These are phyloP conservation scores for Gymnocheta viridis DNA, from an alignment of 2,888 invertebrate genomes.

Conservation along the genomic window DNA sequence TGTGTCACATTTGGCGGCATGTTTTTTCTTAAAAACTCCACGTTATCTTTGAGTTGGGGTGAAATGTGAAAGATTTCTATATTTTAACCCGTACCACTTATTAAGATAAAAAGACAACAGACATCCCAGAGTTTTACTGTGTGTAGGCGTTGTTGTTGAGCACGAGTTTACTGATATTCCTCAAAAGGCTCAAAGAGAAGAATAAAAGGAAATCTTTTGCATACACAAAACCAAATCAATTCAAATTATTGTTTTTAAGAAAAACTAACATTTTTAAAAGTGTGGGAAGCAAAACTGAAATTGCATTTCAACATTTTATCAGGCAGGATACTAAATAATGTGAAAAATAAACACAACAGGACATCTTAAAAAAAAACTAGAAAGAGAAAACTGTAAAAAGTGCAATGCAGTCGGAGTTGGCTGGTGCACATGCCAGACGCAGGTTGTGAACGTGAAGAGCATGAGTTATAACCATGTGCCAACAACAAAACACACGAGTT, in stretches of 20 bases:
- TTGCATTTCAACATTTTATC: not conserved
- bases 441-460: slow-evolving; percentile 69
- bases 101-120: slow-evolving; percentile 21
- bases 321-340: slow-evolving; percentile 54
- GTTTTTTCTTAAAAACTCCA: not conserved
- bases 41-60: not conserved
- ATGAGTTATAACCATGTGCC: slow-evolving; percentile 67
- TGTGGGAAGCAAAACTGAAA: slow-evolving; percentile 56
- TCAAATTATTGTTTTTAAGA: not conserved
- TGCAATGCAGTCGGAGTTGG: slow-evolving; percentile 36
- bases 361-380: slow-evolving; percentile 42
- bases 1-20: not conserved
- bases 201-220: slow-evolving; percentile 41
- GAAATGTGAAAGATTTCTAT: not conserved
- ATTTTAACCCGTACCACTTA: slow-evolving; percentile 33
- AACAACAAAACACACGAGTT: slow-evolving; percentile 65
- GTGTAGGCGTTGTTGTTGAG: slow-evolving; percentile 49
- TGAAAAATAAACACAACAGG: slow-evolving; percentile 66
- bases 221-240: slow-evolving; percentile 23
- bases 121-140: not conserved
- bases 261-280: slow-evolving; percentile 33
- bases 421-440: slow-evolving; percentile 65
- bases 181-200: slow-evolving; percentile 39
- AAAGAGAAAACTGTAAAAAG: slow-evolving; percentile 10
- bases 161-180: slow-evolving; percentile 49